A percentile compares a stretch with the other conserved stretches of the same genome.
Evolutionary conservation across 2,888 invertebrate genomes (phyloP).

Genomic region (Nemotelus pantherinus): DNA sequence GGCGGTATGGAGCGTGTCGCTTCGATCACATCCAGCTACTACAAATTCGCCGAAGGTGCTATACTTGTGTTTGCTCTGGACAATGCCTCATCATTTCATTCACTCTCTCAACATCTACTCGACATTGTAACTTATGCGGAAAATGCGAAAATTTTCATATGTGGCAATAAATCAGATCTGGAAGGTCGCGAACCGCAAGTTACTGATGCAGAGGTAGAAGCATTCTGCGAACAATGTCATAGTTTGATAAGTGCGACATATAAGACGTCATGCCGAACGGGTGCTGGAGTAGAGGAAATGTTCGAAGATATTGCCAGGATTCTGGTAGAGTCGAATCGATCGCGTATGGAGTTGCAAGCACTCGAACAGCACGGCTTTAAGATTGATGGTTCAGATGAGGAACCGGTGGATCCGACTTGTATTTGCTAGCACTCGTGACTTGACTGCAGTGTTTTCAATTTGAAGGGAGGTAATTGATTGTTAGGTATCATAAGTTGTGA

Average conservation of each 20-base stretch:
- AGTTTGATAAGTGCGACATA: conserved; percentile 88
- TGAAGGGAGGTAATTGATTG: too few species aligned
- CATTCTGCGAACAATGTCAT: conserved; percentile 92
- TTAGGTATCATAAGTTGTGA: too few species aligned
- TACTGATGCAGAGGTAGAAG: conserved; percentile 87
- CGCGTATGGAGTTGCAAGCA: conserved; percentile 82
- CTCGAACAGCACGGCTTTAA: conserved; percentile 82
- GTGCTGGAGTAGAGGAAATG: conserved; percentile 90
- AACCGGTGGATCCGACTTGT: conserved; percentile 65
- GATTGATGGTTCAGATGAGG: conserved; percentile 72
- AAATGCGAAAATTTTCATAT: conserved; percentile 93
- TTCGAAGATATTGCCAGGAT: conserved; percentile 87
- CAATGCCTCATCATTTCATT: conserved; percentile 91
- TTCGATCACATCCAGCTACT: conserved; percentile 93
- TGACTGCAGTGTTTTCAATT: too few species aligned
- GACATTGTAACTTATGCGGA: conserved; percentile 95
- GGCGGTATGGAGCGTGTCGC: conserved; percentile 97
- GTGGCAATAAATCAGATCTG: conserved; percentile 90
- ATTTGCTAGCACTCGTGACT: conserved; percentile 60
- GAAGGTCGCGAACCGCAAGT: conserved; percentile 78
- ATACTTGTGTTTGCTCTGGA: conserved; percentile 90
- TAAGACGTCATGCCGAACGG: conserved; percentile 89
- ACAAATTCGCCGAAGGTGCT: conserved; percentile 95
- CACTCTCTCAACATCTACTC: conserved; percentile 88
- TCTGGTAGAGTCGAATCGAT: conserved; percentile 80